Percentiles rank a stretch among this genome's conserved stretches.
These are phyloP conservation scores for Limnephilus rhombicus DNA, from an alignment of 2,888 invertebrate genomes.

Conservation along the genomic window DNA sequence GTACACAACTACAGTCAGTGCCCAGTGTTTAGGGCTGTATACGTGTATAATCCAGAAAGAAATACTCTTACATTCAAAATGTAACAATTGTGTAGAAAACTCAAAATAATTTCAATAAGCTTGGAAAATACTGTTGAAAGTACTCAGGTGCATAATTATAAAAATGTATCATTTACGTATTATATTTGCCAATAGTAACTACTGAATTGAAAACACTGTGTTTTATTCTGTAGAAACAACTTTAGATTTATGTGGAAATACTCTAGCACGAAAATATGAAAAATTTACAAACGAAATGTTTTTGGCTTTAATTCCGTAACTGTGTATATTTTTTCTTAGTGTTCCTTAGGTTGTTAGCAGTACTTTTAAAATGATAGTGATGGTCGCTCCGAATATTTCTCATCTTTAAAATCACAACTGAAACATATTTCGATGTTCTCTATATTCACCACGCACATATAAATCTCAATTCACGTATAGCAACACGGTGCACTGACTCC, in stretches of 20 bases:
- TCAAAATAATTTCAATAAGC: background rate
- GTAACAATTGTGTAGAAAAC: background rate
- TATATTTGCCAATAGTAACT: too few relatives aligned
- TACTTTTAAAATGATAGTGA: background rate
- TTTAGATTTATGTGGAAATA: too few relatives aligned
- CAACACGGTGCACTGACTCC: background rate
- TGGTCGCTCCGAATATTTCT: background rate
- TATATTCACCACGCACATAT: background rate
- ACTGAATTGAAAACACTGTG: too few relatives aligned
- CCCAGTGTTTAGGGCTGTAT: background rate
- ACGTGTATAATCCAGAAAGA: background rate
- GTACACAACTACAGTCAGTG: background rate
- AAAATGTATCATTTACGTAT: too few relatives aligned
- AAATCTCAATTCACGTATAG: background rate
- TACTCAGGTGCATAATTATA: too few relatives aligned
- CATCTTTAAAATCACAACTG: background rate
- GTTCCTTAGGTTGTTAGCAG: background rate
- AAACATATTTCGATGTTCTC: background rate
- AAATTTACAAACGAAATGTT: too few relatives aligned
- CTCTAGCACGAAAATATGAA: too few relatives aligned
- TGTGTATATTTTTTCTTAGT: background rate
- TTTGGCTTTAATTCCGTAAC: background rate
- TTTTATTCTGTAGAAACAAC: too few relatives aligned
- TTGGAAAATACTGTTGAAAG: too few relatives aligned
- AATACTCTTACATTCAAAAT: background rate